Evolutionary conservation across 2,797 vertebrate species (phyloP).

Genomic region (Petrocephalus schoutedeni): DNA sequence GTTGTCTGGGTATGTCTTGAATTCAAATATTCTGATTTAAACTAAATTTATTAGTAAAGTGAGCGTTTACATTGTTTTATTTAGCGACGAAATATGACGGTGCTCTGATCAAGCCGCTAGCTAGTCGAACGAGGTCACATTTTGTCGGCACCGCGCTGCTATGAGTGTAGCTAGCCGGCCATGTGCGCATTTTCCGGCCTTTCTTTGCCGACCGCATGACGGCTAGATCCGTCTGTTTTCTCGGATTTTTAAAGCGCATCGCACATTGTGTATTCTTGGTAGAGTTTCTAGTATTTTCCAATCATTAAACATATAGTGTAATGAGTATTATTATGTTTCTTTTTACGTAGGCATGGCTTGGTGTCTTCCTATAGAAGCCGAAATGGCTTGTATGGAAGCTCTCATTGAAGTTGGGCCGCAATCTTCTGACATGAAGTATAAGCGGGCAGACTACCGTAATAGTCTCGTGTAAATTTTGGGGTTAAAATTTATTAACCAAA

Average conservation of each 20-base stretch:
- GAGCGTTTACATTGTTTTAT: background rate
- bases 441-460: background rate
- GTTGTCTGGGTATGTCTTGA: background rate
- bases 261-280: background rate
- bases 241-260: background rate
- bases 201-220: conserved; percentile 11
- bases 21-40: background rate
- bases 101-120: background rate
- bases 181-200: conserved; percentile 13
- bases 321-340: background rate
- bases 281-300: background rate
- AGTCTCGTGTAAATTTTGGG: background rate
- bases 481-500: background rate
- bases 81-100: background rate
- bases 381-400: background rate
- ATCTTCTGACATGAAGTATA: background rate
- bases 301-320: background rate
- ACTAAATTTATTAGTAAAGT: background rate
- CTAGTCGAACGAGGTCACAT: background rate
- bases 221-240: background rate
- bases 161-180: background rate
- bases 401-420: background rate
- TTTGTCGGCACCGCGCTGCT: background rate
- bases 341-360: background rate
- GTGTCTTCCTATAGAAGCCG: background rate